These are phyloP conservation scores for Formica exsecta DNA, from an alignment of 1,140 invertebrate genomes.

Conservation along the genomic window DNA sequence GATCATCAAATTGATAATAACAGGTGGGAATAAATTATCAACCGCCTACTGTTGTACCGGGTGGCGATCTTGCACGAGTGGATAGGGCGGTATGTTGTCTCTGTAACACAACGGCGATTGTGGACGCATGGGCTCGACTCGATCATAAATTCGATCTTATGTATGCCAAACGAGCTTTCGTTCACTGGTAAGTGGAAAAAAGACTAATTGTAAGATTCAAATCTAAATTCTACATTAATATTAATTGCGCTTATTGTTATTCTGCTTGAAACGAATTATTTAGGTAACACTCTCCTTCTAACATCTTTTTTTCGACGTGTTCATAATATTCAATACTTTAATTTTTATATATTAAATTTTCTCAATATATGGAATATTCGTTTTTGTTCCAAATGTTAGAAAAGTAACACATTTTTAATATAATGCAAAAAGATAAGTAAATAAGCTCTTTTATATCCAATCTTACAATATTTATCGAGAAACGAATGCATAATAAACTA, in stretches of 20 bases:
- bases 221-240: too few species aligned
- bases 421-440: too few species aligned
- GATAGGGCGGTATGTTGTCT: constrained; percentile 91
- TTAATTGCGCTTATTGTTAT: too few species aligned
- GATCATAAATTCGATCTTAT: constrained; percentile 92
- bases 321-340: too few species aligned
- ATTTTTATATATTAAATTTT: too few species aligned
- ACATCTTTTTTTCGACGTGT: too few species aligned
- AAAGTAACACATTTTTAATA: too few species aligned
- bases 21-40: constrained; percentile 91
- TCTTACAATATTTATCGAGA: neutral
- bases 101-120: constrained; percentile 92
- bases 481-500: neutral
- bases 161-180: constrained; percentile 92
- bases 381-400: too few species aligned
- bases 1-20: neutral
- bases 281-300: too few species aligned
- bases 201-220: too few species aligned
- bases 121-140: constrained; percentile 91
- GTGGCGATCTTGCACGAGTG: constrained; percentile 90
- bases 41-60: constrained; percentile 91
- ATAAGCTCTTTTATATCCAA: neutral
- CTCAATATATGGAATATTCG: too few species aligned
- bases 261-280: too few species aligned
- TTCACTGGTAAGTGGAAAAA: constrained; percentile 89